Percentiles rank a stretch among this genome's conserved stretches.
Evolutionary conservation across 2,888 invertebrate species (phyloP).

Genomic region (Saturnia pavonia): DNA sequence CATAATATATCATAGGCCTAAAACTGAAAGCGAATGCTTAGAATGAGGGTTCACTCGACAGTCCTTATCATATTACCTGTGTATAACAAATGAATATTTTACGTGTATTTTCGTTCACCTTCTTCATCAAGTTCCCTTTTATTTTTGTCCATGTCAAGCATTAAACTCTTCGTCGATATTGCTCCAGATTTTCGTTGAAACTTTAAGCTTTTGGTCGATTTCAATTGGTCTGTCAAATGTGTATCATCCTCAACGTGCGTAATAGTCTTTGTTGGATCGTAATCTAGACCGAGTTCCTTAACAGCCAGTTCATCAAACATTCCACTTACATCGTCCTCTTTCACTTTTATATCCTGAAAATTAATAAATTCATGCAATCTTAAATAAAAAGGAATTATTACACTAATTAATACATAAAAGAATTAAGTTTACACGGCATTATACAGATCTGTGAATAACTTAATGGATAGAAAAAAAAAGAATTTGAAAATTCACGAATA

Average conservation of each 20-base stretch:
- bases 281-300: constrained; percentile 47
- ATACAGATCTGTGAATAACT: too few relatives aligned
- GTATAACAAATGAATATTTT: too few relatives aligned
- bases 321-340: constrained; percentile 49
- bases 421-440: too few relatives aligned
- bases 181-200: background rate
- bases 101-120: background rate
- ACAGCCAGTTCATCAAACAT: constrained; percentile 51
- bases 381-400: background rate
- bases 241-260: constrained; percentile 45
- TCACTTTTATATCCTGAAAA: constrained; percentile 52
- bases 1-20: too few relatives aligned
- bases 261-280: constrained; percentile 57
- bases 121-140: background rate
- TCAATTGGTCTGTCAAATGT: constrained; percentile 14
- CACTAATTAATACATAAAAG: background rate
- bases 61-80: too few relatives aligned
- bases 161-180: background rate
- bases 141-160: background rate
- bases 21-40: too few relatives aligned
- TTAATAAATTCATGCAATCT: background rate
- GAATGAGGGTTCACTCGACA: too few relatives aligned
- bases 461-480: too few relatives aligned
- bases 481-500: too few relatives aligned
- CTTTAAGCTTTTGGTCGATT: background rate